Percentiles rank a stretch among this genome's conserved stretches.
Conservation (phyloP, 2,113 vertebrate genomes). For the Chiloscyllium plagiosum region DNA sequence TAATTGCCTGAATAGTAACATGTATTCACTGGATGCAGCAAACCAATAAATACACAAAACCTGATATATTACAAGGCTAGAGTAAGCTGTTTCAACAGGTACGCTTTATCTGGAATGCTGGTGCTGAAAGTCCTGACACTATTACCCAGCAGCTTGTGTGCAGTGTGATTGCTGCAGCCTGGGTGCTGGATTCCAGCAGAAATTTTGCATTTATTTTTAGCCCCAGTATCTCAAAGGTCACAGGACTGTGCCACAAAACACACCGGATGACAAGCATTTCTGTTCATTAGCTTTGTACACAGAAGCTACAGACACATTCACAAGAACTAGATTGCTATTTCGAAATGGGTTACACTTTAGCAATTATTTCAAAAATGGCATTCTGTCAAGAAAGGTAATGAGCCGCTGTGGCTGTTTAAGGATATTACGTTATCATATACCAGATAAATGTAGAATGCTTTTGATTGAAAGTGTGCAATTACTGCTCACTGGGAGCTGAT, state of each 20-base stretch:
- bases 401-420: neutral
- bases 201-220: slow-evolving; percentile 40
- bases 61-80: slow-evolving; percentile 21
- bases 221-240: slow-evolving; percentile 22
- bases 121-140: neutral
- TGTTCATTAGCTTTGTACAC: slow-evolving; percentile 34
- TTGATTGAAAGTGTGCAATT: slow-evolving; percentile 10
- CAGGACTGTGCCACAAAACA: slow-evolving; percentile 14
- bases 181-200: slow-evolving; percentile 35
- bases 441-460: neutral
- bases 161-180: slow-evolving; percentile 34
- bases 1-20: slow-evolving; percentile 16
- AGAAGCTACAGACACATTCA: neutral
- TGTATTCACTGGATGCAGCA: slow-evolving; percentile 34
- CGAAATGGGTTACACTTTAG: neutral
- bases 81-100: neutral
- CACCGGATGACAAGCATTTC: slow-evolving; percentile 26
- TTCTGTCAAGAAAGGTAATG: neutral
- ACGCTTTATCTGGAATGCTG: slow-evolving; percentile 21
- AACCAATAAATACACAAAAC: neutral
- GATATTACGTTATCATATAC: neutral
- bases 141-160: neutral
- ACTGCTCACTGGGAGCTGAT: neutral
- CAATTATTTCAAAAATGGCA: neutral
- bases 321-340: neutral